Percentiles rank a stretch among this genome's conserved stretches.
These are phyloP conservation scores for Spatulosminthurus flaviceps DNA, from an alignment of 2,888 invertebrate genomes.

Conservation along the genomic window DNA sequence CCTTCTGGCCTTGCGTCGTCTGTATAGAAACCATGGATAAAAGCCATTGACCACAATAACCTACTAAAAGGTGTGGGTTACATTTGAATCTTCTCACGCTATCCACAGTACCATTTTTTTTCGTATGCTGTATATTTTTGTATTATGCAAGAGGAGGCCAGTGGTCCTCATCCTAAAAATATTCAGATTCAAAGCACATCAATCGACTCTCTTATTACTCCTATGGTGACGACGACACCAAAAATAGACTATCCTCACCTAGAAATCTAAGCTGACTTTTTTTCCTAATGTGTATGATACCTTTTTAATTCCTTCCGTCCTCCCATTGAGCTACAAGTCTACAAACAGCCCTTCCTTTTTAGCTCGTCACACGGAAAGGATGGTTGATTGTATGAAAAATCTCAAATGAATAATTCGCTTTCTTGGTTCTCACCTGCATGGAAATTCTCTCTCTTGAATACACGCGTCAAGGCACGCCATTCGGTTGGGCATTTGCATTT, in stretches of 20 bases:
- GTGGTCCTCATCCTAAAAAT: neutral
- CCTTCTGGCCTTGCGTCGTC: constrained; percentile 57
- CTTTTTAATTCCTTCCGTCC: constrained; percentile 18
- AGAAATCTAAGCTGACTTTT: neutral
- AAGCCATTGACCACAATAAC: constrained; percentile 59
- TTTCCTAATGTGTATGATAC: neutral
- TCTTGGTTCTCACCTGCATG: constrained; percentile 65
- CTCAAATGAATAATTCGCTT: constrained; percentile 12
- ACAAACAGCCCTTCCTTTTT: constrained; percentile 4
- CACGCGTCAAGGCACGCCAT: constrained; percentile 66
- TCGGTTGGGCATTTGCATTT: constrained; percentile 63
- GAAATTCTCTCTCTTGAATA: constrained; percentile 66
- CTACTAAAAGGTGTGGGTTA: constrained; percentile 54
- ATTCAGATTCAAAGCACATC: constrained; percentile 9
- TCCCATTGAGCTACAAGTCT: neutral
- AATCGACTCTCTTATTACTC: neutral
- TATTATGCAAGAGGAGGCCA: constrained; percentile 37
- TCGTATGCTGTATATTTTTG: neutral
- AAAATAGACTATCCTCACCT: neutral
- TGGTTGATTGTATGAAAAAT: constrained; percentile 15
- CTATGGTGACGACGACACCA: neutral
- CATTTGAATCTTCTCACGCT: constrained; percentile 45
- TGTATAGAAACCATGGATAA: constrained; percentile 53
- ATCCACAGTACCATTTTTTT: constrained; percentile 7
- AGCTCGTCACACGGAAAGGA: constrained; percentile 11